phyloP scores from a whole-genome alignment of 1,140 invertebrate genomes.

The Tachypleus tridentatus region DNA sequence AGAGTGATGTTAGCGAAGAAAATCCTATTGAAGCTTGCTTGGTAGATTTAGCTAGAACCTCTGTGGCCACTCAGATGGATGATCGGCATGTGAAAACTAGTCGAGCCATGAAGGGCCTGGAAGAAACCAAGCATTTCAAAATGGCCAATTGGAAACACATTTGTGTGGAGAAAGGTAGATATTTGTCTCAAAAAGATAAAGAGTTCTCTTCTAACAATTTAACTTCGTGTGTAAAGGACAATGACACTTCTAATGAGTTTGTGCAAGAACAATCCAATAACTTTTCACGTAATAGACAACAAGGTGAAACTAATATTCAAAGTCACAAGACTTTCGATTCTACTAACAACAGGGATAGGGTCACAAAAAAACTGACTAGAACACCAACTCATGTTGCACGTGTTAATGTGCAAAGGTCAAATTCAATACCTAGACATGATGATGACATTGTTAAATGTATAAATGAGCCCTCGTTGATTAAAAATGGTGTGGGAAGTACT shows the following conservation, averaged over 20 bases:
- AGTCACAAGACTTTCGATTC: neutral
- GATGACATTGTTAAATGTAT: conserved; percentile 7
- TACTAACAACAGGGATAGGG: conserved; percentile 3
- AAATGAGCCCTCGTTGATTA: conserved; percentile 1
- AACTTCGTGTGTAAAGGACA: conserved; percentile 1
- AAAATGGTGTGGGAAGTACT: conserved; percentile 11
- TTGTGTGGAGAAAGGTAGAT: conserved; percentile 13
- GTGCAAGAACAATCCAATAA: no score
- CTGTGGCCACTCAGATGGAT: conserved; percentile 8
- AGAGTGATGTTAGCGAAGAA: conserved; percentile 13
- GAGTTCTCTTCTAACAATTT: conserved; percentile 9
- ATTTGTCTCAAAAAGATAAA: conserved; percentile 14
- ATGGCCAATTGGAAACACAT: conserved; percentile 12
- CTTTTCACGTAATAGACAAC: conserved; percentile 9
- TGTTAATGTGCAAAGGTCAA: conserved; percentile 2
- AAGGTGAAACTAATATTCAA: conserved; percentile 7
- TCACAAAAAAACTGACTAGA: neutral
- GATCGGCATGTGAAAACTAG: conserved; percentile 7
- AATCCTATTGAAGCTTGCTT: conserved; percentile 13
- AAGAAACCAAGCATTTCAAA: conserved; percentile 11
- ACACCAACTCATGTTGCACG: conserved; percentile 4
- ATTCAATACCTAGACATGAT: neutral
- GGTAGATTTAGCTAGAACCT: conserved; percentile 13
- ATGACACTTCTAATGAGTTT: no score
- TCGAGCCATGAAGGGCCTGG: conserved; percentile 15